A percentile compares a stretch with the other conserved stretches of the same genome.
These are phyloP conservation scores for Cariama cristata DNA, from an alignment of 2,113 vertebrate genomes.

Conservation along the genomic window DNA sequence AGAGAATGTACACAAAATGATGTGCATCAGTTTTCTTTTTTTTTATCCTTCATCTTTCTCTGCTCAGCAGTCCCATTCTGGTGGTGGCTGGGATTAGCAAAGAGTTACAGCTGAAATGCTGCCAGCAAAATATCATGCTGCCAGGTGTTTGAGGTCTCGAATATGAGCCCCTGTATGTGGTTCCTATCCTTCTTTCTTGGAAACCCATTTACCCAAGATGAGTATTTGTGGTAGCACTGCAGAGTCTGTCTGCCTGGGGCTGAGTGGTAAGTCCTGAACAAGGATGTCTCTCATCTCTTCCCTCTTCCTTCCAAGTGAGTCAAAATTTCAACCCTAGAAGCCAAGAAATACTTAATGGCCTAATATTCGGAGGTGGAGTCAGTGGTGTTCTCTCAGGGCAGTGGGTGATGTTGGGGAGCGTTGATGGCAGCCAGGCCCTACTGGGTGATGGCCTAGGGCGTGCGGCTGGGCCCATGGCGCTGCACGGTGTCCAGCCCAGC, in stretches of 20 bases:
- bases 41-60: neutral
- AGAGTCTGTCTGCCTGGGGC: neutral
- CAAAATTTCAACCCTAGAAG: neutral
- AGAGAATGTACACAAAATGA: neutral
- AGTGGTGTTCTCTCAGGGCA: rapidly evolving
- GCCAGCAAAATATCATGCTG: neutral
- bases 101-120: neutral
- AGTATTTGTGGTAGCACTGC: neutral
- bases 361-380: neutral
- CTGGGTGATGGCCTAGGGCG: rapidly evolving
- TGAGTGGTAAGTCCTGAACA: neutral
- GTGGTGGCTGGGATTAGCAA: neutral
- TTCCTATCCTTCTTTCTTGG: neutral
- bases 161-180: neutral
- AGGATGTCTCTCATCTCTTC: neutral
- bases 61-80: neutral
- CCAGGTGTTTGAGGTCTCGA: neutral
- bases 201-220: neutral
- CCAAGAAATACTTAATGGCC: neutral
- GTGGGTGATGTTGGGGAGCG: rapidly evolving
- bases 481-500: neutral
- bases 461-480: neutral
- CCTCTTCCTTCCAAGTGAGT: neutral
- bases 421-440: neutral
- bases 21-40: neutral